A percentile compares a stretch with the other conserved stretches of the same genome.
Conservation (phyloP, 2,113 vertebrate species). For the Stegastes partitus region DNA sequence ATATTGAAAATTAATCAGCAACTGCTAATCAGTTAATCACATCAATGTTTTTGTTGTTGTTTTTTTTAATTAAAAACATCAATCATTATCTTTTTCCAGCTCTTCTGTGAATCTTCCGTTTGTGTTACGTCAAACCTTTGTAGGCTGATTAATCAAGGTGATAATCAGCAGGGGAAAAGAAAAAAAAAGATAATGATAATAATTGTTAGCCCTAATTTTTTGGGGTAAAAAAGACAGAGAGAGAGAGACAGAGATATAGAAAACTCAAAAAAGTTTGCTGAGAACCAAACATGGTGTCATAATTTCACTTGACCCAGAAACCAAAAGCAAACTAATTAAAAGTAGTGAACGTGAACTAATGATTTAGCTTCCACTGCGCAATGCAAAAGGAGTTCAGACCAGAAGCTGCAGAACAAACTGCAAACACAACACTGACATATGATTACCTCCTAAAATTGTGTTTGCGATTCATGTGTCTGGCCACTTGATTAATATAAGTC, state of each 20-base stretch:
- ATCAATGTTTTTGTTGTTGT: too few species aligned
- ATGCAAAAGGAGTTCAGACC: background rate
- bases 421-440: slow-evolving; percentile 14
- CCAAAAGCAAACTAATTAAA: slow-evolving; percentile 42
- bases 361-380: background rate
- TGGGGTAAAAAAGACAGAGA: background rate
- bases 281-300: slow-evolving; percentile 1
- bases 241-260: background rate
- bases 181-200: background rate
- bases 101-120: too few species aligned
- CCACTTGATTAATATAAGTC: background rate
- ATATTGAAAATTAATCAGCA: background rate
- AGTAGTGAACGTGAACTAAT: background rate
- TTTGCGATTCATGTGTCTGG: background rate
- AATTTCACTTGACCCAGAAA: slow-evolving; percentile 34
- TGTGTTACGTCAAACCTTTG: background rate
- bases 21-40: too few species aligned
- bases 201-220: background rate
- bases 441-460: background rate
- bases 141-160: background rate
- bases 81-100: background rate
- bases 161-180: background rate
- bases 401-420: slow-evolving; percentile 4
- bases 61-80: background rate
- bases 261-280: background rate